Percentiles rank a stretch among this genome's conserved stretches.
Evolutionary conservation across 2,113 vertebrate species (phyloP).

Genomic region (Strigops habroptila): DNA sequence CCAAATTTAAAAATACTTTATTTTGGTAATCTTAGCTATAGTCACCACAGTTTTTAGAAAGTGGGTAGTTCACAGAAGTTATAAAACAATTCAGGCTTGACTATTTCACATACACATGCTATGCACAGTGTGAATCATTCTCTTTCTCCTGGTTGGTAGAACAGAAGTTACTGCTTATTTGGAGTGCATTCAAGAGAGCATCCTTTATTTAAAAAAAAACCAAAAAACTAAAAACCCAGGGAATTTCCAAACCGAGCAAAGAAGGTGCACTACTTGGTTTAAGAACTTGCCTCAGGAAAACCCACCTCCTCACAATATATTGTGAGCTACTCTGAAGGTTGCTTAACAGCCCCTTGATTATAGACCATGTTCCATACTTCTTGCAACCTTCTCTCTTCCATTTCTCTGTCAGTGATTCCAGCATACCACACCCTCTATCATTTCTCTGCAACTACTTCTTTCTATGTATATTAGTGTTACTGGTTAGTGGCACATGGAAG

Average conservation of each 20-base stretch:
- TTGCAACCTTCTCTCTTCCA: not conserved
- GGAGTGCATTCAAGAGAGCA: not conserved
- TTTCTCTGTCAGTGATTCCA: not conserved
- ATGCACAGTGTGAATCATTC: not conserved
- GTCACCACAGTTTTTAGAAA: not conserved
- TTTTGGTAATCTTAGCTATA: not conserved
- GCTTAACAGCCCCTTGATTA: not conserved
- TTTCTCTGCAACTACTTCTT: not conserved
- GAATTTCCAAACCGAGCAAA: not conserved
- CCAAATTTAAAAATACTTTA: not conserved
- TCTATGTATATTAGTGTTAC: not conserved
- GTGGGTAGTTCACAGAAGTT: not conserved
- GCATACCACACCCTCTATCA: accelerated
- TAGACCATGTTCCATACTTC: not conserved
- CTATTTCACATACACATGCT: not conserved
- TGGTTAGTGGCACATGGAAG: not conserved
- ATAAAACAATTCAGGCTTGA: not conserved
- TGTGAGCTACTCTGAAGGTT: not conserved
- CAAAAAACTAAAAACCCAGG: no score
- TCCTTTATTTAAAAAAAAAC: not conserved
- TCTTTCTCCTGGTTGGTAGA: not conserved
- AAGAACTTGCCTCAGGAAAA: not conserved
- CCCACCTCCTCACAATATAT: not conserved
- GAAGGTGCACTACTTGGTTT: not conserved
- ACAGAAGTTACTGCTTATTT: not conserved